Evolutionary conservation across 2,797 vertebrate species (phyloP).

Genomic region (Coendou prehensilis): DNA sequence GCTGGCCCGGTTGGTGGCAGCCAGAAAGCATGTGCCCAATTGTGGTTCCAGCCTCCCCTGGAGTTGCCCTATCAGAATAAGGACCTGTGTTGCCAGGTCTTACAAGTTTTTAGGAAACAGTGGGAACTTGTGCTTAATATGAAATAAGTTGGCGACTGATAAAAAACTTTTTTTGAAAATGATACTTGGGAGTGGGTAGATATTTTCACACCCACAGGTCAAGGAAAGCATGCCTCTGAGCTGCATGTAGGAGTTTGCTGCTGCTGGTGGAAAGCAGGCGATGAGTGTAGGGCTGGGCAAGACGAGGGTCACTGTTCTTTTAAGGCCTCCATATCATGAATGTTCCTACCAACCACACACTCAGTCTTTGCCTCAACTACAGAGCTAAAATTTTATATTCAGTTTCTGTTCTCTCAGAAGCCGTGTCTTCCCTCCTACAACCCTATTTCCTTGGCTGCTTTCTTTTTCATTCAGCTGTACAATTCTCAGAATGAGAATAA

Average conservation of each 20-base stretch:
- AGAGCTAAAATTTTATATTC: background rate
- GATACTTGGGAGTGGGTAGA: background rate
- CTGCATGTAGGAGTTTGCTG: background rate
- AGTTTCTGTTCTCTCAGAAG: background rate
- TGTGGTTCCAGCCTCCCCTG: background rate
- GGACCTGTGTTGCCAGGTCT: background rate
- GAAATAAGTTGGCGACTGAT: conserved; percentile 11
- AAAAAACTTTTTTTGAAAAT: background rate
- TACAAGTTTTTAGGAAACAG: background rate
- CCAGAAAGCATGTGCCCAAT: fast-evolving
- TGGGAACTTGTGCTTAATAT: background rate
- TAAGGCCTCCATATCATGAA: background rate
- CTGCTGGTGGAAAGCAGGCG: background rate
- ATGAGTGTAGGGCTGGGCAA: background rate
- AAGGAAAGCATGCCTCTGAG: background rate
- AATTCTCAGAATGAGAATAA: conserved; percentile 50
- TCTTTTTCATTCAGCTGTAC: background rate
- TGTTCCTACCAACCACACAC: background rate
- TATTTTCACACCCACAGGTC: background rate
- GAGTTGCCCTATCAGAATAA: background rate
- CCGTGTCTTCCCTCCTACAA: background rate
- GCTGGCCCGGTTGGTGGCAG: background rate
- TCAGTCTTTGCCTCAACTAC: background rate
- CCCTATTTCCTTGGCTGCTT: background rate
- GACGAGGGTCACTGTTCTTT: background rate